Conservation (phyloP, 64 coral and sea anemone genomes). For the Hydrozoanthus tunicans region DNA sequence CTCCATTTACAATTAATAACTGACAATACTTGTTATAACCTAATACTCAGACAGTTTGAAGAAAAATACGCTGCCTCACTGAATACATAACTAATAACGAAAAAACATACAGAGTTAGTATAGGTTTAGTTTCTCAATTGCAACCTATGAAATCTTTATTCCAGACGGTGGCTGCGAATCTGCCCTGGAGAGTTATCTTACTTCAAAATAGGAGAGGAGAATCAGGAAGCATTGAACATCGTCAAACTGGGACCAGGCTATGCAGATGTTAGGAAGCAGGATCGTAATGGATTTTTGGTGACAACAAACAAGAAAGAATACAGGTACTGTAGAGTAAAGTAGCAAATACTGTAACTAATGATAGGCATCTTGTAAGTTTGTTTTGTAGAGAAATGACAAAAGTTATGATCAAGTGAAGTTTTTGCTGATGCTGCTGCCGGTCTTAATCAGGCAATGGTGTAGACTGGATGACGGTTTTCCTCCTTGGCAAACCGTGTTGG, state of each 20-base stretch:
- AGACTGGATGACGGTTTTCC: no score
- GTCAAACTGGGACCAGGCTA: slow-evolving; percentile 90
- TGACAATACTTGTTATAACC: no score
- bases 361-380: no score
- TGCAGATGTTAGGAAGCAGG: slow-evolving; percentile 89
- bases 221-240: slow-evolving; percentile 86
- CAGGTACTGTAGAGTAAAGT: slow-evolving; percentile 59
- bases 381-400: no score
- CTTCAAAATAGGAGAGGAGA: slow-evolving; percentile 97
- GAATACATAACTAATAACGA: background rate
- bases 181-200: slow-evolving; percentile 91
- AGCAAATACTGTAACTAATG: no score
- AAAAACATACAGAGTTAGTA: background rate
- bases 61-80: no score
- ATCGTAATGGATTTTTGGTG: slow-evolving; percentile 84
- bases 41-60: no score
- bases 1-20: no score
- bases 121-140: background rate
- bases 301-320: slow-evolving; percentile 98
- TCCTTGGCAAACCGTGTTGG: no score
- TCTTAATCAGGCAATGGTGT: no score
- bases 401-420: no score
- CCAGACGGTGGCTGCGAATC: slow-evolving; percentile 82
- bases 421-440: no score
- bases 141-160: background rate